Base-by-base conservation (phyloP, 1,140 invertebrate species). In the Diprion similis region DNA sequence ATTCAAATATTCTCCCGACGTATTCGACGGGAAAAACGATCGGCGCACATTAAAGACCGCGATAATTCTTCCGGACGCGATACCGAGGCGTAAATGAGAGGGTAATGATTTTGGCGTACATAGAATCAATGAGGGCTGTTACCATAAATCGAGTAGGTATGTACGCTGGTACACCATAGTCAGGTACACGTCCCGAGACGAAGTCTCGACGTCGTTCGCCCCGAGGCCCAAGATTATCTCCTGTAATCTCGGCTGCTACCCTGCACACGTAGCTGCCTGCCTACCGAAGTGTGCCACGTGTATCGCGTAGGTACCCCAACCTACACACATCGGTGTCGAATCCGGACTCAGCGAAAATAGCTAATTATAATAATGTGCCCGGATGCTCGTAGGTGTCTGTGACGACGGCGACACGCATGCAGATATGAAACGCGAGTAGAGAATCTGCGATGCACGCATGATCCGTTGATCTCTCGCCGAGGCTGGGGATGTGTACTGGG, bases 331-430 rank as follows among this genome's bases (percentile, higher is more conserved):
- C 24, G 24, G 24, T 6, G 24, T n/a, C 7, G 51, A 59, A 59
- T 59, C 51, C 51, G 51, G 6, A 59, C 51, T 59, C 66, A 66
- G 84, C 83, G 78, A 86, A 86, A 85, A 84, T 86, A 86, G 84
- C 85, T 83, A 84, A 83, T 85, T 81, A 82, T 86, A 85, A 85
- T 85, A 85, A 86, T 18, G 66, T 68, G 66, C 66, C 66, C 18
- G 11, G 81, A 17, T 59, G 9, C 51, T 15, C 51, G 51, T 59
- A 13, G 51, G 51, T 59, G 51, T 59, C 51, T 59, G 51, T 59
- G 24, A 59, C 51, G 0, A 17, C 8, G 51, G 11, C 11, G 11
- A 59, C 11, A 13, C 4, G 24, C 24, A 37, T 37, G 6, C 24
- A 6, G 24, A 1, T 37, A 37, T 37, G 2, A 37, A 1, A 37